These are phyloP conservation scores for Holotrichia oblita DNA, from an alignment of 1,140 invertebrate genomes.

Conservation along the genomic window DNA sequence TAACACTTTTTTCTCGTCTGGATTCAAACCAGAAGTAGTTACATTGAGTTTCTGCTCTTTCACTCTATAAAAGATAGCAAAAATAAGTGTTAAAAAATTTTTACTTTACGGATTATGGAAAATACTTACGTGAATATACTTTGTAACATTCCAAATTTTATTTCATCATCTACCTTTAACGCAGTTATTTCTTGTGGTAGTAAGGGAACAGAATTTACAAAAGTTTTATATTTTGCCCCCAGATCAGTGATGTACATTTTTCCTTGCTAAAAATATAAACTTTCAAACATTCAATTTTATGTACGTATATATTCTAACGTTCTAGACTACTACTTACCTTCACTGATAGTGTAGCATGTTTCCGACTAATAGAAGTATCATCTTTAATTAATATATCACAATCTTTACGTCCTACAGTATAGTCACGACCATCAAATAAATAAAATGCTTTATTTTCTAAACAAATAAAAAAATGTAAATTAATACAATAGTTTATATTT, in stretches of 20 bases:
- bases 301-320: neutral
- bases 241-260: constrained; percentile 62
- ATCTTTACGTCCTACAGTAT: constrained; percentile 48
- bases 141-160: constrained; percentile 66
- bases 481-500: neutral
- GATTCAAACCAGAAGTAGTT: constrained; percentile 61
- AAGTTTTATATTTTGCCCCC: constrained; percentile 67
- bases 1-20: constrained; percentile 59
- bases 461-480: neutral
- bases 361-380: constrained; percentile 51
- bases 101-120: constrained; percentile 44
- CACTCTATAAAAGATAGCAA: constrained; percentile 45
- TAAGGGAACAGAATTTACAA: constrained; percentile 60
- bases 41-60: constrained; percentile 58
- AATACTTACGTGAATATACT: constrained; percentile 54
- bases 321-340: constrained; percentile 43
- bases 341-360: constrained; percentile 47
- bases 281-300: constrained; percentile 15
- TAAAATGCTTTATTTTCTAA: constrained; percentile 18
- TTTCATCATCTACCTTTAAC: constrained; percentile 61
- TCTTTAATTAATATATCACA: constrained; percentile 49
- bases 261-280: constrained; percentile 45
- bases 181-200: constrained; percentile 54
- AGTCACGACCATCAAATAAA: neutral
- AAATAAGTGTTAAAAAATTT: constrained; percentile 51